These are phyloP conservation scores for Drosophila kambysellisi DNA, from an alignment of 2,888 invertebrate genomes.

Conservation along the genomic window DNA sequence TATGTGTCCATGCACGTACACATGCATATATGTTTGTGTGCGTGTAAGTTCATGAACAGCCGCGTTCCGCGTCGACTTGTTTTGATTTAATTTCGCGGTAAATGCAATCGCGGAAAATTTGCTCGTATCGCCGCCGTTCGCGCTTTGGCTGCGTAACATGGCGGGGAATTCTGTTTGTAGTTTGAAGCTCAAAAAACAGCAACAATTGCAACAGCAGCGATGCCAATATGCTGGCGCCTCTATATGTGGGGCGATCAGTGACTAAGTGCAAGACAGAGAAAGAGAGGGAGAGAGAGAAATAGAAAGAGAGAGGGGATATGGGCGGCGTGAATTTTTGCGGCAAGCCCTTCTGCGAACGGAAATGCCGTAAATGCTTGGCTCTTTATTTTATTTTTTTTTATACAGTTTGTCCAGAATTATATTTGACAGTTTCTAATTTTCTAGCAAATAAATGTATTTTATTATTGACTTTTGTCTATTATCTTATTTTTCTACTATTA, in stretches of 20 bases:
- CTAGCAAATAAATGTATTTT: too few relatives aligned
- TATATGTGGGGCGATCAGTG: conserved; percentile 68
- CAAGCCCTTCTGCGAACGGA: conserved; percentile 61
- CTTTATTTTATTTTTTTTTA: conserved; percentile 8
- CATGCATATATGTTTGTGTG: conserved; percentile 18
- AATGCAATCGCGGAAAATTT: conserved; percentile 71
- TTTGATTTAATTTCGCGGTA: conserved; percentile 79
- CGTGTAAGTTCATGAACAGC: conserved; percentile 74
- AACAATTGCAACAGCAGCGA: conserved; percentile 49
- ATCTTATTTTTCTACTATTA: too few relatives aligned
- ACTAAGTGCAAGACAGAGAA: conserved; percentile 54
- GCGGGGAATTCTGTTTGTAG: conserved; percentile 79
- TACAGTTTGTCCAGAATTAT: neutral
- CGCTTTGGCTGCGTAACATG: conserved; percentile 65
- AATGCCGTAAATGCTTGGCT: conserved; percentile 59
- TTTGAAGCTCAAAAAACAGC: conserved; percentile 65
- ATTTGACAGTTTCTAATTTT: too few relatives aligned
- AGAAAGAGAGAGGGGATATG: conserved; percentile 6
- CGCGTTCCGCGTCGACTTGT: conserved; percentile 62
- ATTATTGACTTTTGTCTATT: too few relatives aligned
- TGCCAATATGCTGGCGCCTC: conserved; percentile 66
- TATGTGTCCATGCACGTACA: neutral
- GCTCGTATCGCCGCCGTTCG: conserved; percentile 31
- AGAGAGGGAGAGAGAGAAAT: neutral
- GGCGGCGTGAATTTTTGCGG: conserved; percentile 9